A percentile compares a stretch with the other conserved stretches of the same genome.
phyloP scores from a whole-genome alignment of 2,888 invertebrate genomes.

The Mesodorylaimus sp. region DNA sequence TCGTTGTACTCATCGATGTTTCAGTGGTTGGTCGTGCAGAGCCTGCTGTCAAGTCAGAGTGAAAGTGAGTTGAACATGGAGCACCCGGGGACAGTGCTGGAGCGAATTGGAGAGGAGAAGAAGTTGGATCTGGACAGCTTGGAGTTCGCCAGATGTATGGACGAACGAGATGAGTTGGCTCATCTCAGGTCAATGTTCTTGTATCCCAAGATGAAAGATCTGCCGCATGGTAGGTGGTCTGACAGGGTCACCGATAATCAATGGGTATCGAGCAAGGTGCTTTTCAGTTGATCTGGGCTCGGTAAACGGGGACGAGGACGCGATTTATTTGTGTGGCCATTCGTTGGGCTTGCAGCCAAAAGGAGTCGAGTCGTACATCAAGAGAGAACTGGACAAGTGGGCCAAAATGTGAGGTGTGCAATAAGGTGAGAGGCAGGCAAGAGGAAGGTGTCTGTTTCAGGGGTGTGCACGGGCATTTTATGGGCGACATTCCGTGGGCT shows the following conservation, averaged over 20 bases:
- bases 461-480: constrained; percentile 30
- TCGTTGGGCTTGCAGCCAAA: constrained; percentile 42
- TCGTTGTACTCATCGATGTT: no score
- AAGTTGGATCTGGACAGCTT: not conserved
- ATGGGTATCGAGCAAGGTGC: not conserved
- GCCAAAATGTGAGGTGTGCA: constrained; percentile 32
- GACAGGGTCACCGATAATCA: not conserved
- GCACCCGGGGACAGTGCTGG: no score
- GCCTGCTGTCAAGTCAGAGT: no score
- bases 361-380: constrained; percentile 30
- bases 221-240: constrained; percentile 29
- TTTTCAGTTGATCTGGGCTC: constrained; percentile 25
- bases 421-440: not conserved
- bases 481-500: constrained; percentile 35
- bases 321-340: constrained; percentile 41
- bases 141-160: constrained; percentile 20
- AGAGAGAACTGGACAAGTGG: constrained; percentile 38
- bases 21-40: no score
- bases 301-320: constrained; percentile 33
- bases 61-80: no score
- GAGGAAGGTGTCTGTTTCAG: constrained; percentile 15
- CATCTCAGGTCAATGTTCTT: constrained; percentile 30
- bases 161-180: constrained; percentile 30
- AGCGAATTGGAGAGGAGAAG: no score
- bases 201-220: constrained; percentile 33